Conservation (phyloP, 2,797 vertebrate genomes). For the Cyclopterus lumpus region DNA sequence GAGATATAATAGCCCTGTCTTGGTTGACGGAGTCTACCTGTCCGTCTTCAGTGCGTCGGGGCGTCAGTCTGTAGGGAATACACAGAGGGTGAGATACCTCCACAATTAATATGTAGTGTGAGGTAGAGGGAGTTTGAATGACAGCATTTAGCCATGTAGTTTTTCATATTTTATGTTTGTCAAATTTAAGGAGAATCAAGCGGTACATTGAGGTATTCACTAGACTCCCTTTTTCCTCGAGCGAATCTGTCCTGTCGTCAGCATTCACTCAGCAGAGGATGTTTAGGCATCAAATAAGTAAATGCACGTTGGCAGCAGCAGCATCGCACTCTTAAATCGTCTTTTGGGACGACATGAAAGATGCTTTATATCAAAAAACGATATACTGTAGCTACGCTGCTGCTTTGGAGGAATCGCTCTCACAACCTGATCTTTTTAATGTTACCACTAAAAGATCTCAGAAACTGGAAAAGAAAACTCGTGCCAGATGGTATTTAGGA, state of each 20-base stretch:
- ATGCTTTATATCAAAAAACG: not conserved
- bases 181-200: not conserved
- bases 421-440: not conserved
- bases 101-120: conserved; percentile 31
- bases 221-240: not conserved
- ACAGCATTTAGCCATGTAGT: not conserved
- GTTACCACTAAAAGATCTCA: not conserved
- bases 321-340: not conserved
- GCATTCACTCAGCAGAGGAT: not conserved
- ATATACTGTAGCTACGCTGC: not conserved
- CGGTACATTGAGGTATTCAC: not conserved
- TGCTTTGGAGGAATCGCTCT: not conserved
- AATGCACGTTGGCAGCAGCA: conserved; percentile 27
- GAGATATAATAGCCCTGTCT: not conserved
- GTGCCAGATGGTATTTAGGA: not conserved
- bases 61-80: conserved; percentile 12
- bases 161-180: not conserved
- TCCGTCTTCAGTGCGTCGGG: conserved; percentile 19
- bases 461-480: not conserved
- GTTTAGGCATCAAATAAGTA: conserved; percentile 7
- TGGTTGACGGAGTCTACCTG: conserved; percentile 39
- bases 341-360: not conserved
- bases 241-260: conserved; percentile 16
- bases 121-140: not conserved
- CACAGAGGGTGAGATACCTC: conserved; percentile 5